phyloP scores from a whole-genome alignment of 2,888 invertebrate species.

The Aquatica leii region DNA sequence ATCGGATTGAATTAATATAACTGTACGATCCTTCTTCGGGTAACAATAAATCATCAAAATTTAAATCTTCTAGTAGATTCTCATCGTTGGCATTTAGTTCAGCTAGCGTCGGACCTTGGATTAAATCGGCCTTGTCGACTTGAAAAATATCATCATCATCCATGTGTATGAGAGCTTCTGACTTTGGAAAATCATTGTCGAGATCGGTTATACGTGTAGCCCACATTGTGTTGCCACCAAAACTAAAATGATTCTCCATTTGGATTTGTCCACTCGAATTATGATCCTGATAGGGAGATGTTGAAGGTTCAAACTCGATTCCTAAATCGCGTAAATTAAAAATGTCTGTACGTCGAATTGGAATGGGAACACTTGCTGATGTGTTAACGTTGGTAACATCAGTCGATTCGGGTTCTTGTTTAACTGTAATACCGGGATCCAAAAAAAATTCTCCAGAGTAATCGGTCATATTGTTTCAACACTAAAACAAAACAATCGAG shows the following conservation, averaged over 20 bases:
- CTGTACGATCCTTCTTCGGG: constrained; percentile 72
- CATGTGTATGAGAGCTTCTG: constrained; percentile 74
- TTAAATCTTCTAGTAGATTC: constrained; percentile 81
- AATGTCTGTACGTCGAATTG: constrained; percentile 62
- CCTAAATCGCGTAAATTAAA: constrained; percentile 63
- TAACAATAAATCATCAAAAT: constrained; percentile 83
- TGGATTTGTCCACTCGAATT: constrained; percentile 53
- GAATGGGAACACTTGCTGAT: constrained; percentile 72
- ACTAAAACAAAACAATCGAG: constrained; percentile 3
- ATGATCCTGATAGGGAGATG: constrained; percentile 64
- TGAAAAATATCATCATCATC: constrained; percentile 91
- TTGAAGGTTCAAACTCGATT: constrained; percentile 66
- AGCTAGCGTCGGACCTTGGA: constrained; percentile 82
- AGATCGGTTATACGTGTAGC: constrained; percentile 54
- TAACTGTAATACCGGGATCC: constrained; percentile 69
- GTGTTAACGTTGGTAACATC: constrained; percentile 58
- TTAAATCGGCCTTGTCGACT: constrained; percentile 86
- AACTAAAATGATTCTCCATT: constrained; percentile 50
- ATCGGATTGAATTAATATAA: constrained; percentile 53
- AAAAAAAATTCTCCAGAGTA: constrained; percentile 71
- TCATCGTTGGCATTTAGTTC: constrained; percentile 88
- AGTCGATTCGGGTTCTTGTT: constrained; percentile 66
- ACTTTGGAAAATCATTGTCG: constrained; percentile 55
- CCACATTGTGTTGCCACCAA: constrained; percentile 53
- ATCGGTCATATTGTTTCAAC: constrained; percentile 65